Conservation (phyloP, 2,113 vertebrate genomes). For the Archilochus colubris region DNA sequence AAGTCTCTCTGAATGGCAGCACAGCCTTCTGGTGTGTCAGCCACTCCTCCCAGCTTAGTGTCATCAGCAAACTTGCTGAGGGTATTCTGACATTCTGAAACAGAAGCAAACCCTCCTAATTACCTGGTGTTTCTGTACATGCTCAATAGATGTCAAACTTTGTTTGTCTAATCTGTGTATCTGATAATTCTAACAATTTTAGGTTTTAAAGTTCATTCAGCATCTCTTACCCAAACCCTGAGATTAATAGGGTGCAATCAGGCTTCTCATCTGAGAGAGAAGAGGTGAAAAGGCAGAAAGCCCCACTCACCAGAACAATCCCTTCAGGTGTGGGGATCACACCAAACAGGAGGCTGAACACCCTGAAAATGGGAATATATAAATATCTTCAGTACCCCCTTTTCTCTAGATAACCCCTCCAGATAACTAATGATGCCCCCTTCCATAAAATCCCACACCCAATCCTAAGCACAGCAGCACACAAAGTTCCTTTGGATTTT, state of each 20-base stretch:
- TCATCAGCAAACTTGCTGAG: no score
- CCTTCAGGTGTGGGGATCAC: not conserved
- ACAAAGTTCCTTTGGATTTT: not conserved
- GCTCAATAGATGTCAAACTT: rapidly evolving
- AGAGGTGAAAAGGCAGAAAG: not conserved
- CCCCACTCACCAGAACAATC: not conserved
- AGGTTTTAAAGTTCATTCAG: not conserved
- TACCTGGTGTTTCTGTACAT: not conserved
- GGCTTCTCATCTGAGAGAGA: not conserved
- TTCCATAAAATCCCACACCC: rapidly evolving
- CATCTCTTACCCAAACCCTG: not conserved
- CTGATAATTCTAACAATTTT: not conserved
- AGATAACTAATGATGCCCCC: rapidly evolving
- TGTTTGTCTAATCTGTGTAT: not conserved
- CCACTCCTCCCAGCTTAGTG: no score
- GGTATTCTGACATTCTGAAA: not conserved
- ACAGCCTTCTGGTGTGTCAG: no score
- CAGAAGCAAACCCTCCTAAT: not conserved
- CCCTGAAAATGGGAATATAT: not conserved
- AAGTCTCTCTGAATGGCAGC: no score
- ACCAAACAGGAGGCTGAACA: not conserved
- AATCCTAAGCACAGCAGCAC: rapidly evolving
- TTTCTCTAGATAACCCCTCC: not conserved
- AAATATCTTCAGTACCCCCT: not conserved
- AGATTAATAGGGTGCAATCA: not conserved